phyloP scores from a whole-genome alignment of 2,113 vertebrate species.

The Syrmaticus mikado region DNA sequence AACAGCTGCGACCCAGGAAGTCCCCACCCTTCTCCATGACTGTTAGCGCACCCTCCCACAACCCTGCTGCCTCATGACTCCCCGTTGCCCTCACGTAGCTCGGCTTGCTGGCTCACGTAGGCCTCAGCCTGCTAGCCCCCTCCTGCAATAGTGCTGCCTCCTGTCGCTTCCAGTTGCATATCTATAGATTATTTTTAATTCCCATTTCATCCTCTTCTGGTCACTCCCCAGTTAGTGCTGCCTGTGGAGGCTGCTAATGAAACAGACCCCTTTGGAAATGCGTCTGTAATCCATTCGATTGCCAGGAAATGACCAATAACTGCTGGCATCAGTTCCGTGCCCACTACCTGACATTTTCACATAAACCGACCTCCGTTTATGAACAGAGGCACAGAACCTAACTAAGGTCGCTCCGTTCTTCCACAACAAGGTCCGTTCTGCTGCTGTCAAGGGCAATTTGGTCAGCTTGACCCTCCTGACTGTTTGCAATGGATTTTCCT shows the following conservation, averaged over 20 bases:
- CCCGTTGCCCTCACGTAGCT: neutral
- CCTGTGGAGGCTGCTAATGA: neutral
- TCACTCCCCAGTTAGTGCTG: neutral
- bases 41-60: neutral
- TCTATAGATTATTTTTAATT: neutral
- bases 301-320: neutral
- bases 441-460: neutral
- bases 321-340: neutral
- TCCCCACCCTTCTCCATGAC: no score
- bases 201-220: neutral
- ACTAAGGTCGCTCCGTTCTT: neutral
- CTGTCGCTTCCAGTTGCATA: accelerated
- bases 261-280: neutral
- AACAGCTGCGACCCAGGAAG: neutral
- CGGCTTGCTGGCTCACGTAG: neutral
- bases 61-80: neutral
- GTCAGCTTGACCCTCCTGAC: neutral
- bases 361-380: neutral
- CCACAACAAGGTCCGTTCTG: neutral
- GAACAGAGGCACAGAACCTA: accelerated
- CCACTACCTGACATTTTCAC: neutral
- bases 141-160: neutral
- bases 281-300: neutral
- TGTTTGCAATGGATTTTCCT: neutral
- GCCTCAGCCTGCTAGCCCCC: neutral